phyloP scores from a whole-genome alignment of 2,888 invertebrate species.

The Hyposoter didymator region DNA sequence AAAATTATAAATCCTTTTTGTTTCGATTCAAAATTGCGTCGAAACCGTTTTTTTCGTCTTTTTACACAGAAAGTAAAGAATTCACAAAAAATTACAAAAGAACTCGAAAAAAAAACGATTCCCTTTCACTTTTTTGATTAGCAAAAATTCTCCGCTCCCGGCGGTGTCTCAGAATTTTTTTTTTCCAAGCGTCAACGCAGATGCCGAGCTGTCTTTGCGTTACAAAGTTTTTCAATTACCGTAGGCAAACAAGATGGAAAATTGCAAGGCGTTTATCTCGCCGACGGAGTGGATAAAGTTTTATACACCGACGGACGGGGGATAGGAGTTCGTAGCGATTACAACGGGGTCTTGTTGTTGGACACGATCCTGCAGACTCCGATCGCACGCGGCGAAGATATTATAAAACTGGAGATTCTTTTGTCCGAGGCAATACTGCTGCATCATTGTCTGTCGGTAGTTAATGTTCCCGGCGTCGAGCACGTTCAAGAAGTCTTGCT shows the following conservation, averaged over 20 bases:
- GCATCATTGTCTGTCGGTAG: conserved; percentile 91
- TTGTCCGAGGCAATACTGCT: conserved; percentile 95
- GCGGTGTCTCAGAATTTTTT: not conserved
- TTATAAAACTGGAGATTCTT: conserved; percentile 93
- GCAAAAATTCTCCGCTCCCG: too few relatives aligned
- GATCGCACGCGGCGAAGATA: conserved; percentile 90
- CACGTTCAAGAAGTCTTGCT: conserved; percentile 91
- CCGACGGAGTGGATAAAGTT: conserved; percentile 91
- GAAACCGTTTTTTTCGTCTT: not conserved
- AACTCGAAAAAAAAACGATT: too few relatives aligned
- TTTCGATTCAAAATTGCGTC: not conserved
- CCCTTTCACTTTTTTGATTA: too few relatives aligned
- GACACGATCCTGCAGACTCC: conserved; percentile 96
- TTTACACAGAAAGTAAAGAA: too few relatives aligned
- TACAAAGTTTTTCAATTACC: not conserved
- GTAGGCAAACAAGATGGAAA: conserved; percentile 87
- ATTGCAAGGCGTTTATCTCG: conserved; percentile 90
- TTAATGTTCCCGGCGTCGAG: conserved; percentile 91
- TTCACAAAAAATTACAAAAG: too few relatives aligned
- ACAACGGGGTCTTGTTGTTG: conserved; percentile 95
- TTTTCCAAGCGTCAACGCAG: not conserved
- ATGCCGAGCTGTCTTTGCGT: conserved; percentile 6
- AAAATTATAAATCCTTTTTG: not conserved
- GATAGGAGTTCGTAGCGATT: conserved; percentile 94
- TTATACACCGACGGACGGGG: conserved; percentile 93